Base-by-base conservation (phyloP, 1,140 invertebrate species). In the Adelges cooleyi region DNA sequence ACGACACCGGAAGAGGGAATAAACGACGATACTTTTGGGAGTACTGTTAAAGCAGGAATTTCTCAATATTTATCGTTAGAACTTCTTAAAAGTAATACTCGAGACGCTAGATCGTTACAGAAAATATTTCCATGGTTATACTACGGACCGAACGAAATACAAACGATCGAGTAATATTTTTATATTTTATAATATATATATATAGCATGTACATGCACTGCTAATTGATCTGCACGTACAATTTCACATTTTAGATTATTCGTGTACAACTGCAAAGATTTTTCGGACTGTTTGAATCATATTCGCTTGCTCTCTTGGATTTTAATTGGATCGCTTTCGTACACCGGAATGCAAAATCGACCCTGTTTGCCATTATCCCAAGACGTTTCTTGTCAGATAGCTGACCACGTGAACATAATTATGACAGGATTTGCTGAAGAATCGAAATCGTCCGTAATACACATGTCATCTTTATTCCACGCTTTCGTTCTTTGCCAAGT, bases 371-470 rank as follows among this genome's bases (percentile, higher is more conserved):
- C 95, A 11, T 86, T 99, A 67, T 95, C 95, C 17, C 86, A 97
- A 71, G 95, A 98, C 76, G 90, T 91, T 38, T 93, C 90, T 25
- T 92, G 90, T 71, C 89, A 96, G 73, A 90, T 99, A 71, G 92
- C 95, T 27, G 95, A 98, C 79, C 92, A 98, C 73, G 86, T 98
- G 66, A 92, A 98, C 80, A 89, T 93, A 59, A 87, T 91, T 69
- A 84, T 99, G 76, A 86, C 91, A 17, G 94, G 92, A 11, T 99
- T 98, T 81, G 91, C 92, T 38, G 95, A 98, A 75, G 92, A 96
- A 73, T 88, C 88, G 5, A 96, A 95, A 77, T 81, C 86, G 4
- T 89, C 86, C 4, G 83, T 92, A 1, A 79, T 90, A 29, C 92
- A 98, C 73, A 96, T 98, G 92, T 94, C 90, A 40, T 86, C 87